A percentile compares a stretch with the other conserved stretches of the same genome.
Conservation (phyloP, 2,113 vertebrate genomes). For the Alosa alosa region DNA sequence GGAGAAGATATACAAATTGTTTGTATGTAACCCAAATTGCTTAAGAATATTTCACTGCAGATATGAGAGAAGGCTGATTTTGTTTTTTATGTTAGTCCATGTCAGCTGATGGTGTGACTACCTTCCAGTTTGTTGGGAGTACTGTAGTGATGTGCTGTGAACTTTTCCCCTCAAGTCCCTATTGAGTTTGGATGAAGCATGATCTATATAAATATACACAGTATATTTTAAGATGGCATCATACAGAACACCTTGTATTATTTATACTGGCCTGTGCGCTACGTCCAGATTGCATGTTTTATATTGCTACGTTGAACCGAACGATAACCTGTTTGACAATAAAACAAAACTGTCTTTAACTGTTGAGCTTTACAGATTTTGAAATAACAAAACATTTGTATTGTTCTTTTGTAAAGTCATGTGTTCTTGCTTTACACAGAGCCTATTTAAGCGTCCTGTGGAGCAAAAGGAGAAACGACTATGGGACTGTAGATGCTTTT, state of each 20-base stretch:
- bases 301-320: constrained; percentile 77
- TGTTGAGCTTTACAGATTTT: constrained; percentile 45
- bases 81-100: constrained; percentile 69
- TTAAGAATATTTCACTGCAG: constrained; percentile 37
- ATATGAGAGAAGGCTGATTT: constrained; percentile 5
- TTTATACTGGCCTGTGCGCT: constrained; percentile 81
- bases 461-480: neutral
- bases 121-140: constrained; percentile 42
- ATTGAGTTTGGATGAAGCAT: constrained; percentile 59
- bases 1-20: constrained; percentile 16
- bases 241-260: constrained; percentile 79
- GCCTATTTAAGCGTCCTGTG: neutral
- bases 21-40: neutral
- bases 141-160: constrained; percentile 64
- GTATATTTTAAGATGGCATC: constrained; percentile 78
- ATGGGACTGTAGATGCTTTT: neutral
- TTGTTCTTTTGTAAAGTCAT: neutral
- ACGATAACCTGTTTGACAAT: constrained; percentile 79
- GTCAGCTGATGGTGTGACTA: constrained; percentile 62
- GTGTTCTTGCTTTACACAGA: neutral
- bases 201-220: constrained; percentile 62
- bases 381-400: neutral
- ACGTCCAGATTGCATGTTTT: constrained; percentile 86
- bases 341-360: constrained; percentile 73
- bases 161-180: constrained; percentile 66